These are phyloP conservation scores for Fistularia tabacaria DNA, from an alignment of 2,797 vertebrate genomes.

Conservation along the genomic window DNA sequence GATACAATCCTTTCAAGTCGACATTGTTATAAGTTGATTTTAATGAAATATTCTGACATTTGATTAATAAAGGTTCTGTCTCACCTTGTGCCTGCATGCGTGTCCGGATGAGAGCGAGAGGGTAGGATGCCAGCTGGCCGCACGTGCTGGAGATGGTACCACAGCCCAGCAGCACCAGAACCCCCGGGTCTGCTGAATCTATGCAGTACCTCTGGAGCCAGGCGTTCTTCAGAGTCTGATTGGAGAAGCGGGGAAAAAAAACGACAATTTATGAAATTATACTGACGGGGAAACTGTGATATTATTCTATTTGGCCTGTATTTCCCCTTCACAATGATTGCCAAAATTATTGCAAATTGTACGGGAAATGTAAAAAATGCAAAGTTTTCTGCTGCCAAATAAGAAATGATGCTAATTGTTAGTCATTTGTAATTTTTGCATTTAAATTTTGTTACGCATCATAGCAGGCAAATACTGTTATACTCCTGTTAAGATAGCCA, in stretches of 20 bases:
- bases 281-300: not conserved
- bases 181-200: slow-evolving; percentile 84
- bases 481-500: too few species aligned
- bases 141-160: slow-evolving; percentile 90
- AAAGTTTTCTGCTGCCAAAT: too few species aligned
- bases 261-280: not conserved
- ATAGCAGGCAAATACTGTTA: too few species aligned
- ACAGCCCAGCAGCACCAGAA: slow-evolving; percentile 85
- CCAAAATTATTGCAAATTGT: not conserved
- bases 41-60: not conserved
- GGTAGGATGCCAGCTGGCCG: slow-evolving; percentile 91
- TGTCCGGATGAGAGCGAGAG: slow-evolving; percentile 86
- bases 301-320: too few species aligned
- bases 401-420: too few species aligned
- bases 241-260: not conserved
- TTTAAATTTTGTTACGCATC: too few species aligned
- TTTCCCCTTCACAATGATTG: not conserved
- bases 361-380: too few species aligned
- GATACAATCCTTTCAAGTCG: too few species aligned
- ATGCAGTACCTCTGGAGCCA: slow-evolving; percentile 86
- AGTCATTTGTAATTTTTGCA: too few species aligned
- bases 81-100: slow-evolving; percentile 95
- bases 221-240: slow-evolving; percentile 83
- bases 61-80: not conserved
- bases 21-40: not conserved